These are phyloP conservation scores for Epizoanthus scotinus DNA, from an alignment of 92 coral and sea anemone genomes.

Conservation along the genomic window DNA sequence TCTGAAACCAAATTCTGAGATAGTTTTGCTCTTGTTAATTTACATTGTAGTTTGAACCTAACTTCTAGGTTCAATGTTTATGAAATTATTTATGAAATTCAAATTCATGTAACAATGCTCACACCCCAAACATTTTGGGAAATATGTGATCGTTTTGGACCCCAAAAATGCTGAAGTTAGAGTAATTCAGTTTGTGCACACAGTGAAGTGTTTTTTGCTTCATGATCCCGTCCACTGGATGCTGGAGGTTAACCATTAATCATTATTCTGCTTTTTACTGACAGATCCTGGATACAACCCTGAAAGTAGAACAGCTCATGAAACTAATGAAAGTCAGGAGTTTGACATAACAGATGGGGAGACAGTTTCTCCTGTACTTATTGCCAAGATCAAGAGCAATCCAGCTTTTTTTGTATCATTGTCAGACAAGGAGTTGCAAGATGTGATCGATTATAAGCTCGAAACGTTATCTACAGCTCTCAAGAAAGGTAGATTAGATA, in stretches of 20 bases:
- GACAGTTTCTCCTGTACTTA: slow-evolving; percentile 47
- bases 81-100: too few relatives aligned
- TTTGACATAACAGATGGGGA: slow-evolving; percentile 65
- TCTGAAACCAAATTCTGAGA: too few relatives aligned
- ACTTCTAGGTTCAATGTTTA: too few relatives aligned
- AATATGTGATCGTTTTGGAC: background rate
- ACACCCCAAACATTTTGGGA: too few relatives aligned
- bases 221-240: too few relatives aligned
- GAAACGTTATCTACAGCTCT: slow-evolving; percentile 55
- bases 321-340: slow-evolving; percentile 72
- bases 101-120: too few relatives aligned
- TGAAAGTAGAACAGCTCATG: slow-evolving; percentile 17
- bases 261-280: background rate
- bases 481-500: slow-evolving; percentile 47
- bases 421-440: slow-evolving; percentile 76
- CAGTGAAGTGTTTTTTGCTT: too few relatives aligned
- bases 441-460: slow-evolving; percentile 48
- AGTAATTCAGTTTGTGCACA: too few relatives aligned
- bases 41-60: too few relatives aligned
- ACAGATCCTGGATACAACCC: slow-evolving; percentile 10
- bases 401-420: slow-evolving; percentile 91
- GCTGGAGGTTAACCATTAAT: background rate
- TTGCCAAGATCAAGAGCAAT: slow-evolving; percentile 63
- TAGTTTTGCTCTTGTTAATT: too few relatives aligned
- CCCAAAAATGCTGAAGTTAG: too few relatives aligned